Evolutionary conservation across 2,888 invertebrate species (phyloP), one percentile per base, ranked within the genome.

Genomic region (Andrena hattorfiana): DNA sequence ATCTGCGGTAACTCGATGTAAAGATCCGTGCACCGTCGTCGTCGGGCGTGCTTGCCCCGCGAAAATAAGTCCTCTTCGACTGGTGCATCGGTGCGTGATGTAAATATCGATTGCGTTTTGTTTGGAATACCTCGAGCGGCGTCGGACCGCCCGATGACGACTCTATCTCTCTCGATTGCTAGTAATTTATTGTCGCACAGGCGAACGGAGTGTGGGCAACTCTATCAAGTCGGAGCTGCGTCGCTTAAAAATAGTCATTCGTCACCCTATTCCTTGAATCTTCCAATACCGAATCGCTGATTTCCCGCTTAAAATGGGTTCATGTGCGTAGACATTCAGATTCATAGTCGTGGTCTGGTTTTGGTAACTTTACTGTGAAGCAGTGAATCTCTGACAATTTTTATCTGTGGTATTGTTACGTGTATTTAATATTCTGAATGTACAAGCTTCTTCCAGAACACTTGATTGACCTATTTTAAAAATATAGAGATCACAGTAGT

Each of bases 1-100:
- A 77, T 81, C 87, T 67, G 62, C 56, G 80, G 72, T 67, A 73
- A 83, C 78, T 77, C 82, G 59, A 28, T 71, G 82, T 75, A 82
- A 81, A 81, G 82, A 75, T 70, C 72, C 23, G 56, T 56, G 56
- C 56, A 56, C 56, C 35, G 23, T 10, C 54, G 63, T 23, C 42
- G 42, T 20, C 8, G 42, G 13, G n/a, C 20, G 56, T 26, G 54
- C 32, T 42, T 4, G 48, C 68, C 62, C 54, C 63, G 77, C 59
- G 30, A 56, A 70, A 66, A 63, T 49, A 35, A 51, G 56, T 48
- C 48, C 66, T 49, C 64, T 26, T 20, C 35, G 32, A 32, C 51
- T 13, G 68, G 30, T 23, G 49, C 68, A 35, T 63, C 54, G 56
- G 49, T 16, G 32, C 32, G 13, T 13, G 64, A 28, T 42, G 81